These are phyloP conservation scores for Yoshiicerus persimilis DNA, from an alignment of 1,140 invertebrate genomes.

Conservation along the genomic window DNA sequence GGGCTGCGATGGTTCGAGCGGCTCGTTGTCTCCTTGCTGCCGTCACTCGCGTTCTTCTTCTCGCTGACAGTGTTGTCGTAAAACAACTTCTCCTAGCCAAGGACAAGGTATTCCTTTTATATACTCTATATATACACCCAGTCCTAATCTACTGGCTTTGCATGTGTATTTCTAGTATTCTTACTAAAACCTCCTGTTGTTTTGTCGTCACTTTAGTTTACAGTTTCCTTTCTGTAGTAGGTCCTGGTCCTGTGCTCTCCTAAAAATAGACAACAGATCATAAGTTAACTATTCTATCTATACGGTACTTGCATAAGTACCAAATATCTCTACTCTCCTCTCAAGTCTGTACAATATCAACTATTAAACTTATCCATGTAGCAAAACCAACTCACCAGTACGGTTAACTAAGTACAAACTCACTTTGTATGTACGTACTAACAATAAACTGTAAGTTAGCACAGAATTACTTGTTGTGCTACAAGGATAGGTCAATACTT, in stretches of 20 bases:
- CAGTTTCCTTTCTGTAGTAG: neutral
- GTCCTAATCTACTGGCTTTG: neutral
- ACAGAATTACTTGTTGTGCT: neutral
- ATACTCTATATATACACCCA: neutral
- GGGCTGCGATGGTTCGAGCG: slow-evolving; percentile 81
- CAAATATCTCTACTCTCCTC: neutral
- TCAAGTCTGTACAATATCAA: neutral
- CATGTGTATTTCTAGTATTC: neutral
- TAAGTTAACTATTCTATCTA: neutral
- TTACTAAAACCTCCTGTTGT: neutral
- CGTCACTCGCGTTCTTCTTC: slow-evolving; percentile 92
- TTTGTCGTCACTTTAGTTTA: neutral
- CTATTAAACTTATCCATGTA: neutral
- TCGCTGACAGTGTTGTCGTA: slow-evolving; percentile 98
- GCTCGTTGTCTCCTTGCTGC: slow-evolving; percentile 83
- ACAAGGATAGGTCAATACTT: neutral
- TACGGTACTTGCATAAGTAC: neutral
- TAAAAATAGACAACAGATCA: slow-evolving; percentile 19
- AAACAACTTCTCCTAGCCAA: slow-evolving; percentile 94
- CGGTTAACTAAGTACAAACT: neutral
- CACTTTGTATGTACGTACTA: no score
- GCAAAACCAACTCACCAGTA: no score
- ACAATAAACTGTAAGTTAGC: no score
- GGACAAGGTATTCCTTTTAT: slow-evolving; percentile 71
- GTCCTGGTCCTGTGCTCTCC: neutral